These are phyloP conservation scores for Athalia circularis DNA, from an alignment of 2,888 invertebrate species.

Conservation along the genomic window DNA sequence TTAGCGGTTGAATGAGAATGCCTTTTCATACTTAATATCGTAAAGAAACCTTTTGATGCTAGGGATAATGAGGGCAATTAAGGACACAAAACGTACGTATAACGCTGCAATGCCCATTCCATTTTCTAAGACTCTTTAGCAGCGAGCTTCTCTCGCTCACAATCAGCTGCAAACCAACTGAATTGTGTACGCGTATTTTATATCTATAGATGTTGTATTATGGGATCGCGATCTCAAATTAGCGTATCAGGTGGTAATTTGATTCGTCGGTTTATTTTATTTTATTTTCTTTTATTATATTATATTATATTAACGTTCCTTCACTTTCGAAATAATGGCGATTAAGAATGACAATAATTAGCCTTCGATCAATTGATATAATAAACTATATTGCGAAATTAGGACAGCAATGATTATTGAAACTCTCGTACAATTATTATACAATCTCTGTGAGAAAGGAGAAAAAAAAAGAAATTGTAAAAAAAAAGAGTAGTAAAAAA, in stretches of 20 bases:
- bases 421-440: too few species aligned
- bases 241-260: too few species aligned
- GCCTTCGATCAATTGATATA: conserved; percentile 37
- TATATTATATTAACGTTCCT: too few species aligned
- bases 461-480: too few species aligned
- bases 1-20: too few species aligned
- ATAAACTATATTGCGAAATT: conserved; percentile 46
- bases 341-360: conserved; percentile 53
- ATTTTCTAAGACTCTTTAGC: background rate
- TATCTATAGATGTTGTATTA: too few species aligned
- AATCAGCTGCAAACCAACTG: background rate
- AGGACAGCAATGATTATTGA: conserved; percentile 35
- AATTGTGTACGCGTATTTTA: too few species aligned
- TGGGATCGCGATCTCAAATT: too few species aligned
- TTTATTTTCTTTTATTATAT: too few species aligned
- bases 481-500: background rate
- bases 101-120: background rate
- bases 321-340: conserved; percentile 46
- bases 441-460: too few species aligned
- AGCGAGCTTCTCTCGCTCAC: background rate
- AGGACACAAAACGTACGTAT: background rate
- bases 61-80: background rate
- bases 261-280: too few species aligned
- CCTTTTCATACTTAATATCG: background rate
- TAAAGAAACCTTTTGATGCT: background rate